Percentiles rank a stretch among this genome's conserved stretches.
Evolutionary conservation across 2,113 vertebrate genomes (phyloP).

Genomic region (Ornithorhynchus anatinus): DNA sequence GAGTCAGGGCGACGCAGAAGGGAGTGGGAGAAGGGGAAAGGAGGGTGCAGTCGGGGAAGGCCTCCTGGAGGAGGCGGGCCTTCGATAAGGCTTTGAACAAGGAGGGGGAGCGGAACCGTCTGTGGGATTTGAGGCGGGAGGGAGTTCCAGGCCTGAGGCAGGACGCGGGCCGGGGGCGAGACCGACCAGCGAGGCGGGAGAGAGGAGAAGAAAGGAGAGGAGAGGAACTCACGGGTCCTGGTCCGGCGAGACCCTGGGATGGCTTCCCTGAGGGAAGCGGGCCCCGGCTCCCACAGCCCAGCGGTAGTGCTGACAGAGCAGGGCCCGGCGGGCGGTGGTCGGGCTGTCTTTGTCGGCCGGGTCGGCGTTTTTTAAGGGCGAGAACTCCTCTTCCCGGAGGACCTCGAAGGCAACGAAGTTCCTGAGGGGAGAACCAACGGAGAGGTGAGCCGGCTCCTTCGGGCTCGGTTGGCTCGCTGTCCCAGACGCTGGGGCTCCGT

Average conservation of each 20-base stretch:
- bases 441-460: accelerated
- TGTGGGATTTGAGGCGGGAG: no score
- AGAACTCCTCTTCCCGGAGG: constrained; percentile 88
- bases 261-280: constrained; percentile 68
- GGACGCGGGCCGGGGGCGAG: accelerated
- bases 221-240: constrained; percentile 67
- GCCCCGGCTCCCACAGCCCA: constrained; percentile 85
- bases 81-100: no score
- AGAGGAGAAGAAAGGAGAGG: no score
- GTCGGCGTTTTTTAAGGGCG: constrained; percentile 89
- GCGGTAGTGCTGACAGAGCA: constrained; percentile 85
- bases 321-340: constrained; percentile 73
- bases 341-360: constrained; percentile 77
- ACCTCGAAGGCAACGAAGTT: constrained; percentile 93
- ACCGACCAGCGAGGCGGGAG: accelerated
- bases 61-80: no score
- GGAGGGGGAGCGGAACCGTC: no score
- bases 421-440: constrained; percentile 59
- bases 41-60: no score
- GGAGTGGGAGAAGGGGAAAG: no score
- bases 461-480: background rate
- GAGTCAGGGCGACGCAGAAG: no score
- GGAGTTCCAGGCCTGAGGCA: accelerated
- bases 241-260: constrained; percentile 59
- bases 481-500: background rate